phyloP scores from a whole-genome alignment of 1,140 invertebrate genomes.

The Euborellia annulipes region DNA sequence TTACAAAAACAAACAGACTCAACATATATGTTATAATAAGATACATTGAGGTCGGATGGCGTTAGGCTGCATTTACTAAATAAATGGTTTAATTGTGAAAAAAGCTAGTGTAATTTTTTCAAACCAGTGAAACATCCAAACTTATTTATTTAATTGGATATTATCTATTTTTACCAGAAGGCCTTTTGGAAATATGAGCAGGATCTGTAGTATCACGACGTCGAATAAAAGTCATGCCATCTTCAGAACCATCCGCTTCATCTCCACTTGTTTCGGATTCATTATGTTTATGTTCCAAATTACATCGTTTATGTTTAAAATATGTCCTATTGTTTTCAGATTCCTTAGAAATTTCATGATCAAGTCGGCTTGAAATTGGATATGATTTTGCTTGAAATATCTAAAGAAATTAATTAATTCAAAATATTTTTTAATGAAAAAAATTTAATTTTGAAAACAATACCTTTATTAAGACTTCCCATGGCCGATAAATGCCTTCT shows the following conservation, averaged over 20 bases:
- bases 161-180: background rate
- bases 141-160: too few relatives aligned
- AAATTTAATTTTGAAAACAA: too few relatives aligned
- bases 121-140: too few relatives aligned
- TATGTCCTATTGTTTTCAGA: slow-evolving; percentile 12
- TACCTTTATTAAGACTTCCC: slow-evolving; percentile 55
- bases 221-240: slow-evolving; percentile 29
- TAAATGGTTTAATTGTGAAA: too few relatives aligned
- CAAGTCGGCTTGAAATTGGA: slow-evolving; percentile 38
- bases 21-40: too few relatives aligned
- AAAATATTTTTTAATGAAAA: too few relatives aligned
- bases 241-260: slow-evolving; percentile 18
- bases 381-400: slow-evolving; percentile 42
- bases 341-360: slow-evolving; percentile 24
- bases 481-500: slow-evolving; percentile 50
- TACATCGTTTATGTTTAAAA: too few relatives aligned
- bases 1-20: too few relatives aligned
- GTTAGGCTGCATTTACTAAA: too few relatives aligned
- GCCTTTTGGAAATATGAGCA: background rate
- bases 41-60: too few relatives aligned
- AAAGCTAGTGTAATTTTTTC: background rate
- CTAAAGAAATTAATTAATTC: too few relatives aligned
- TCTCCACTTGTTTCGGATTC: slow-evolving; percentile 21
- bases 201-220: slow-evolving; percentile 9
- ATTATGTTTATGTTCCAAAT: slow-evolving; percentile 16